phyloP scores from a whole-genome alignment of 2,113 vertebrate species.

The Pycnonotus jocosus region DNA sequence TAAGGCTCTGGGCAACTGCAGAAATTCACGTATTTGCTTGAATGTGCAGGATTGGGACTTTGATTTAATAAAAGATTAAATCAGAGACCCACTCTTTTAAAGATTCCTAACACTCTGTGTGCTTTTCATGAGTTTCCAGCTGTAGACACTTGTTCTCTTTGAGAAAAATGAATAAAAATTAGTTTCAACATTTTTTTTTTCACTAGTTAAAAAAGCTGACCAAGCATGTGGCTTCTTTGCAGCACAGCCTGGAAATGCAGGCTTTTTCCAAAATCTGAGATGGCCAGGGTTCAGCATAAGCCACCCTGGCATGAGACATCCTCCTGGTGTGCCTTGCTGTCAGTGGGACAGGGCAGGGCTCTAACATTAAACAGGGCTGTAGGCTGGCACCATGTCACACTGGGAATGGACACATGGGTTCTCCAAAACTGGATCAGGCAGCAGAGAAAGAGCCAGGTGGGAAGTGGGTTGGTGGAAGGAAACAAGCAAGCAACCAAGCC shows the following conservation, averaged over 20 bases:
- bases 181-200: not conserved
- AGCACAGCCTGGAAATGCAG: not conserved
- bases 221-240: not conserved
- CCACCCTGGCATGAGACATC: not conserved
- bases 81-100: not conserved
- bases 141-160: constrained; percentile 7
- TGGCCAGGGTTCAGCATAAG: not conserved
- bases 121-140: constrained; percentile 15
- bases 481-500: not conserved
- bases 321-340: not conserved
- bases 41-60: not conserved
- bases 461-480: not conserved
- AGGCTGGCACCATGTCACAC: not conserved
- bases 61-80: not conserved
- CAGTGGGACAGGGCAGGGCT: not conserved
- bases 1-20: not conserved
- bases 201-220: not conserved
- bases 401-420: not conserved
- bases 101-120: not conserved
- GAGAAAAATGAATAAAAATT: constrained; percentile 20
- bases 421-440: not conserved
- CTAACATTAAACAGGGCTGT: not conserved
- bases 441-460: not conserved
- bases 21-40: not conserved
- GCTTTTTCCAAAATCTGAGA: not conserved